Percentiles rank a stretch among this genome's conserved stretches.
Evolutionary conservation across 2,888 invertebrate species (phyloP).

Genomic region (Drosophila neoperkinsi): DNA sequence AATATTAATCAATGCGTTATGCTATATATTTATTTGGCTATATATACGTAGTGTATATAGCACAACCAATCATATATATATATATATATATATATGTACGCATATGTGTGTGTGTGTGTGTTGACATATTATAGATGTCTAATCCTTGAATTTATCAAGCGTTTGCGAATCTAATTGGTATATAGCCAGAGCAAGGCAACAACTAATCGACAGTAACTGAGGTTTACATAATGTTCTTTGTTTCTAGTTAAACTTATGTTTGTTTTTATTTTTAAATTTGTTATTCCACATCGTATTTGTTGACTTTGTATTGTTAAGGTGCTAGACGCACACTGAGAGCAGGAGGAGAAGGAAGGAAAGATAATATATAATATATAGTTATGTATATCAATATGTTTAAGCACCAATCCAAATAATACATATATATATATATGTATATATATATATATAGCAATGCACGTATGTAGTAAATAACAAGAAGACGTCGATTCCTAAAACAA

Average conservation of each 20-base stretch:
- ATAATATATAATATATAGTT: slow-evolving; percentile 41
- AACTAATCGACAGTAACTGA: slow-evolving; percentile 37
- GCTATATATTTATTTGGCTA: slow-evolving; percentile 39
- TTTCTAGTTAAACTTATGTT: slow-evolving; percentile 41
- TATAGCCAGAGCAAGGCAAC: slow-evolving; percentile 26
- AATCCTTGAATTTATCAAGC: slow-evolving; percentile 49
- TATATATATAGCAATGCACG: slow-evolving; percentile 52
- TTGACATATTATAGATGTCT: slow-evolving; percentile 35
- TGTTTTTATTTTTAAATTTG: slow-evolving; percentile 56
- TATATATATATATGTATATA: slow-evolving; percentile 59
- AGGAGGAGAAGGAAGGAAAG: slow-evolving; percentile 7
- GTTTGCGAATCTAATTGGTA: slow-evolving; percentile 43
- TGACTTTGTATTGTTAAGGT: slow-evolving; percentile 52
- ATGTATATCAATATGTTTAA: slow-evolving; percentile 73
- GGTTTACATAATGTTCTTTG: slow-evolving; percentile 29
- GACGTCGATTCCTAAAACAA: slow-evolving; percentile 63
- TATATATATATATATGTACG: slow-evolving; percentile 17
- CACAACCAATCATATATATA: slow-evolving; percentile 31
- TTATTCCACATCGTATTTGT: slow-evolving; percentile 60
- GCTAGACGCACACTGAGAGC: slow-evolving; percentile 29
- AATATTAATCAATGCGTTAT: slow-evolving; percentile 61
- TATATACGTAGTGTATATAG: slow-evolving; percentile 38
- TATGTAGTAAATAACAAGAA: slow-evolving; percentile 59
- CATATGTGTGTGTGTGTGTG: background rate
- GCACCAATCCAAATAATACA: slow-evolving; percentile 65